These are phyloP conservation scores for Tetranychus urticae DNA, from an alignment of 1,140 invertebrate genomes.

Conservation along the genomic window DNA sequence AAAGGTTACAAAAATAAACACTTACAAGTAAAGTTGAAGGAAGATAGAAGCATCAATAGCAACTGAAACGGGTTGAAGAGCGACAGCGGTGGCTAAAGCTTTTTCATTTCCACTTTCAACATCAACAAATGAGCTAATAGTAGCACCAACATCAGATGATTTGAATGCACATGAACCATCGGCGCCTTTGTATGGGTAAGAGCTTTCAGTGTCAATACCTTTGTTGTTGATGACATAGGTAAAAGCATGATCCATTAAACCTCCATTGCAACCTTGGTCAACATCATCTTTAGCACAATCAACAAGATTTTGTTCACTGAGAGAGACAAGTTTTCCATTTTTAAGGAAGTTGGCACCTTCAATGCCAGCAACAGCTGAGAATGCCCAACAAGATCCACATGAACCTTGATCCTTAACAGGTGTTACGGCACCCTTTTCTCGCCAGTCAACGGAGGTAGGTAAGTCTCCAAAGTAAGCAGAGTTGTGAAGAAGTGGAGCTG, in stretches of 20 bases:
- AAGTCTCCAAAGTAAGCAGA: not conserved
- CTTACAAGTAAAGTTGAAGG: constrained; percentile 46
- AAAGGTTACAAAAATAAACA: constrained; percentile 34
- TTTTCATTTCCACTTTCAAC: constrained; percentile 39
- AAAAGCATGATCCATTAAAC: constrained; percentile 3
- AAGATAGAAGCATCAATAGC: constrained; percentile 74
- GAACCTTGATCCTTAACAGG: constrained; percentile 23
- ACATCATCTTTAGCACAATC: constrained; percentile 7
- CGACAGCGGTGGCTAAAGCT: constrained; percentile 46
- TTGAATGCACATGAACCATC: constrained; percentile 37
- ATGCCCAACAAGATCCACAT: constrained; percentile 11
- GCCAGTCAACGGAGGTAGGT: constrained; percentile 21
- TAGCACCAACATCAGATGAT: constrained; percentile 41
- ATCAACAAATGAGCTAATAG: constrained; percentile 59
- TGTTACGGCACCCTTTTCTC: constrained; percentile 21
- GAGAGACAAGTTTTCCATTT: constrained; percentile 50
- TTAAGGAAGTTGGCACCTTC: constrained; percentile 66
- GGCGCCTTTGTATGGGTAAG: constrained; percentile 23
- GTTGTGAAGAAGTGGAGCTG: not conserved
- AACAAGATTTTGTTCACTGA: constrained; percentile 21
- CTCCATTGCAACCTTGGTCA: constrained; percentile 11
- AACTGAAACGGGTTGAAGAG: constrained; percentile 51
- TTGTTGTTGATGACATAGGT: constrained; percentile 6
- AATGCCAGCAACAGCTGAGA: constrained; percentile 3
- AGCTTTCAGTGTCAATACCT: constrained; percentile 27